A percentile compares a stretch with the other conserved stretches of the same genome.
These are phyloP conservation scores for Ammodytes marinus DNA, from an alignment of 2,113 vertebrate genomes.

Conservation along the genomic window DNA sequence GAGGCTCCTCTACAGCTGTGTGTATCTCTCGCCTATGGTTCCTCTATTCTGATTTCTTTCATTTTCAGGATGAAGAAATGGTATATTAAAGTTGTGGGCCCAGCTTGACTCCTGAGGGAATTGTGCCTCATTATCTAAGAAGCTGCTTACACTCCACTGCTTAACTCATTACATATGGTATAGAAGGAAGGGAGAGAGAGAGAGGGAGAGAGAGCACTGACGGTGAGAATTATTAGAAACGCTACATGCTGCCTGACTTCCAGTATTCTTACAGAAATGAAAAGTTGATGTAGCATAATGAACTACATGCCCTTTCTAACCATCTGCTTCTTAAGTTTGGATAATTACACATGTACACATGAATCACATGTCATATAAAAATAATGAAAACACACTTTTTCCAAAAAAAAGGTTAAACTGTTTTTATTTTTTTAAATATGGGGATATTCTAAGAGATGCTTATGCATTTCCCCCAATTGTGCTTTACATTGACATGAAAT, in stretches of 20 bases:
- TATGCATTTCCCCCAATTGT: not conserved
- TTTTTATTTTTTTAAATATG: too few relatives aligned
- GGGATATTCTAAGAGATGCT: not conserved
- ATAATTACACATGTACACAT: not conserved
- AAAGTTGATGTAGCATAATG: slow-evolving; percentile 67
- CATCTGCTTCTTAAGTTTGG: slow-evolving; percentile 48
- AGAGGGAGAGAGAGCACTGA: slow-evolving; percentile 19
- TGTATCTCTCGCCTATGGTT: slow-evolving; percentile 17
- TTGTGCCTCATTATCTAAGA: slow-evolving; percentile 80
- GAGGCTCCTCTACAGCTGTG: slow-evolving; percentile 19
- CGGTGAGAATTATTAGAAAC: slow-evolving; percentile 22
- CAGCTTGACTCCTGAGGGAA: slow-evolving; percentile 63
- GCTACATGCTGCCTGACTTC: slow-evolving; percentile 46
- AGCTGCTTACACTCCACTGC: slow-evolving; percentile 78
- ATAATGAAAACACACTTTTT: not conserved
- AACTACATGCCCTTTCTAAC: slow-evolving; percentile 53
- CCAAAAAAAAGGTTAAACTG: too few relatives aligned
- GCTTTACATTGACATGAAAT: not conserved
- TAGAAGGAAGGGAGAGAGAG: slow-evolving; percentile 37
- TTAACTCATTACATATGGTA: slow-evolving; percentile 79
- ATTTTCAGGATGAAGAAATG: slow-evolving; percentile 63
- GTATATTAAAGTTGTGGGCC: slow-evolving; percentile 65
- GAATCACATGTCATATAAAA: too few relatives aligned
- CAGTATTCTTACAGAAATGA: slow-evolving; percentile 45
- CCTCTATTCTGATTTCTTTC: slow-evolving; percentile 62